Conservation (phyloP, 2,888 invertebrate genomes). For the Pammene fasciana region DNA sequence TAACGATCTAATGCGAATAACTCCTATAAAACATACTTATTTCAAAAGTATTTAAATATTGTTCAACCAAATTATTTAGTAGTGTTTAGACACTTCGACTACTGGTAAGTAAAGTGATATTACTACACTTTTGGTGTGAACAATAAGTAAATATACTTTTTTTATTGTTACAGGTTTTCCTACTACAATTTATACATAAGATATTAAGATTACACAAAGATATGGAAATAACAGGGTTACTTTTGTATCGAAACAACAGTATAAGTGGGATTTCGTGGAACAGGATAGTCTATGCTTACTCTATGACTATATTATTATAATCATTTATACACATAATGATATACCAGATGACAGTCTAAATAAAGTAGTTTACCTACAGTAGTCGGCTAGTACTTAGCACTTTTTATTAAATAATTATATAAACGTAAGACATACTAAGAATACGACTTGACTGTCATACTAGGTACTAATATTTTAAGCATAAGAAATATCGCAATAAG, state of each 20-base stretch:
- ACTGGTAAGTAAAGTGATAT: not conserved
- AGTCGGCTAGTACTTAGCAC: not conserved
- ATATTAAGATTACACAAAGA: slow-evolving; percentile 54
- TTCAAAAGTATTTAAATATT: slow-evolving; percentile 38
- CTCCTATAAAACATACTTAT: slow-evolving; percentile 57
- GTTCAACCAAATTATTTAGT: slow-evolving; percentile 12
- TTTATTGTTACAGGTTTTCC: slow-evolving; percentile 39
- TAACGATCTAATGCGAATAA: slow-evolving; percentile 71
- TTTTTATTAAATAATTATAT: not conserved
- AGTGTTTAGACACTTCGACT: not conserved
- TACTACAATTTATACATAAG: slow-evolving; percentile 57
- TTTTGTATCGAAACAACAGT: slow-evolving; percentile 26
- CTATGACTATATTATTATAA: slow-evolving; percentile 42
- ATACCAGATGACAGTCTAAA: slow-evolving; percentile 18
- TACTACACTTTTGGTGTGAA: slow-evolving; percentile 9
- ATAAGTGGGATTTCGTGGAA: slow-evolving; percentile 40
- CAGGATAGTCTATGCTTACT: slow-evolving; percentile 47
- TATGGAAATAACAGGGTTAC: slow-evolving; percentile 45
- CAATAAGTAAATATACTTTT: slow-evolving; percentile 37
- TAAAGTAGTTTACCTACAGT: not conserved
- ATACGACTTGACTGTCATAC: not conserved
- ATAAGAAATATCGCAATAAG: slow-evolving; percentile 3
- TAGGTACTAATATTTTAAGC: not conserved
- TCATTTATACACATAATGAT: slow-evolving; percentile 50
- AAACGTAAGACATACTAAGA: not conserved